Evolutionary conservation across 2,113 vertebrate genomes (phyloP).

Genomic region (Rostratula benghalensis): DNA sequence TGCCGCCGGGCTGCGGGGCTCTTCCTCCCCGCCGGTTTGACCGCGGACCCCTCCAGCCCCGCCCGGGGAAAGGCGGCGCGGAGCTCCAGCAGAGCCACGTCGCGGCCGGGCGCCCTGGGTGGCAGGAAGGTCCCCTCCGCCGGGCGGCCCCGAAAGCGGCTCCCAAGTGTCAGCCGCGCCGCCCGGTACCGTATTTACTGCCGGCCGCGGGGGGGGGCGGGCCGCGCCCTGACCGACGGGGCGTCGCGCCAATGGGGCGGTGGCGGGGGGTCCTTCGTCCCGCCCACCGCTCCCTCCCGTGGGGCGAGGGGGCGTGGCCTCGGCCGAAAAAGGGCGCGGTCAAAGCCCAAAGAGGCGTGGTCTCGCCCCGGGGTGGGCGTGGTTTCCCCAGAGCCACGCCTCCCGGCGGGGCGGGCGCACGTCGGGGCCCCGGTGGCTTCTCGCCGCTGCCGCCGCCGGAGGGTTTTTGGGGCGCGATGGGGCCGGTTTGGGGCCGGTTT

Average conservation of each 20-base stretch:
- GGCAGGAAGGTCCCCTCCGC: background rate
- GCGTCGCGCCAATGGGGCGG: background rate
- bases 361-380: fast-evolving
- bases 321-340: fast-evolving
- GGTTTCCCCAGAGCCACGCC: background rate
- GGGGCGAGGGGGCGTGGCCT: background rate
- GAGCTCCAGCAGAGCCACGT: conserved; percentile 12
- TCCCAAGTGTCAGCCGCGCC: background rate
- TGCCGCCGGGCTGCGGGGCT: background rate
- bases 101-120: background rate
- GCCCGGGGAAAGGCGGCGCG: background rate
- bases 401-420: background rate
- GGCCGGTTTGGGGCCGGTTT: background rate
- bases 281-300: fast-evolving
- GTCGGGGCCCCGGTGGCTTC: background rate
- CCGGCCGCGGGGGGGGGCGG: background rate
- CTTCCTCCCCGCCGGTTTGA: background rate
- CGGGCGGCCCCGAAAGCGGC: background rate
- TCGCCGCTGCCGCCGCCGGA: background rate
- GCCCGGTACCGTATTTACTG: conserved; percentile 50
- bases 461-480: background rate
- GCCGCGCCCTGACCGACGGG: background rate
- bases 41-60: background rate
- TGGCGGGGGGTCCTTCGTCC: fast-evolving
- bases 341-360: fast-evolving